Base-by-base conservation (phyloP, 2,888 invertebrate genomes). In the Cheilosia vulpina region DNA sequence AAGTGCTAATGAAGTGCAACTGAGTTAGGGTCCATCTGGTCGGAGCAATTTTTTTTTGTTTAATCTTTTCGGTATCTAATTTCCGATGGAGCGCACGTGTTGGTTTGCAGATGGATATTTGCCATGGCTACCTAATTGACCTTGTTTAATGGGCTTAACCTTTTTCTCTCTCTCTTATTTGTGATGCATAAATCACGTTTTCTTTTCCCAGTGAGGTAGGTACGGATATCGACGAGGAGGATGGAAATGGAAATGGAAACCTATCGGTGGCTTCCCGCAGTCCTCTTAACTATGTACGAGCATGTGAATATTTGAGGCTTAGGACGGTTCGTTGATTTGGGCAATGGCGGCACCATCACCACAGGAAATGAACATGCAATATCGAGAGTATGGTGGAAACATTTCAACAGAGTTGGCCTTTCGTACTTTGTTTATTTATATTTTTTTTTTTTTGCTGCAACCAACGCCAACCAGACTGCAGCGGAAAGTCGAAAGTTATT, bases 321-420 rank as follows among this genome's bases (percentile, higher is more conserved):
- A 50, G 65, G 45, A 80, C 66, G 75, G 80, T 80, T 84, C 60
- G 47, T 47, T 84, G 79, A 80, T 76, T 84, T 71, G 63, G 75
- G 66, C 65, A 63, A 75, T 75, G 75, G 63, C 68, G 58, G 55
- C 66, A 66, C 65, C 71, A 27, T 27, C 27, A 80, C 69, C 71
- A 43, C 75, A 84, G 84, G 80, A 80, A 83, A 83, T 75, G 78
- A 80, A 80, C 79, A 79, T 75, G 84, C 84, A 84, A 83, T 79
- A 73, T 68, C 78, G 62, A 66, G 72, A 66, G 34, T 9, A 34
- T 53, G 71, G 77, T 83, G 66, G 57, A 69, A 76, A 77, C 43
- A 68, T 77, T 84, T 27, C 27, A 27, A 27, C 27, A 27, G 5
- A 27, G 31, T 31, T 31, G 31, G 31, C 27, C 7, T 31, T 9